Conservation (phyloP, 2,888 invertebrate genomes). For the Spodoptera exigua region DNA sequence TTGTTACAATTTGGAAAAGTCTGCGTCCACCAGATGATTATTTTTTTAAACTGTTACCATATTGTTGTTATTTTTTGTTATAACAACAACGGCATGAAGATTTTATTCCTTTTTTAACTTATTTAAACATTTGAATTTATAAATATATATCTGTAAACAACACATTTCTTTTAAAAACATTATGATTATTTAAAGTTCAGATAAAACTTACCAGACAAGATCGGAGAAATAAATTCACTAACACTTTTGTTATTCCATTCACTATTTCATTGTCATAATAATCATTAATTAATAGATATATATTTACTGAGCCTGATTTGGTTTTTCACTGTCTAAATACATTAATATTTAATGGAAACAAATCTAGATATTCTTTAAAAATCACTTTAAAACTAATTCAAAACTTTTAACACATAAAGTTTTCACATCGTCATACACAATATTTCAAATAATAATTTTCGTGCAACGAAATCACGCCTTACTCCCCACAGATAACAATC, state of each 20-base stretch:
- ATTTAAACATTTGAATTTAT: too few relatives aligned
- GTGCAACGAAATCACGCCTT: slow-evolving; percentile 24
- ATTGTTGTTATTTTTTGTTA: too few relatives aligned
- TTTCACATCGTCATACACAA: slow-evolving; percentile 28
- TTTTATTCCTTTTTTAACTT: too few relatives aligned
- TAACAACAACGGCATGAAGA: too few relatives aligned
- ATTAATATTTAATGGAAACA: too few relatives aligned
- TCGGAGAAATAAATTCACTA: slow-evolving; percentile 7
- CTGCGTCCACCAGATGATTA: background rate
- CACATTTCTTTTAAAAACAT: too few relatives aligned
- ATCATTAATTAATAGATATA: slow-evolving; percentile 9
- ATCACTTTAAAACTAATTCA: slow-evolving; percentile 40
- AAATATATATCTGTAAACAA: too few relatives aligned
- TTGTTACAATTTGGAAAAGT: too few relatives aligned
- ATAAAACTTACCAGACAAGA: too few relatives aligned
- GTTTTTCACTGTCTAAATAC: too few relatives aligned
- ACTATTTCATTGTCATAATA: background rate
- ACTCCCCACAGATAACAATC: slow-evolving; percentile 17
- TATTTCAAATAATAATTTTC: slow-evolving; percentile 4
- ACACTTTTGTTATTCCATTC: slow-evolving; percentile 21
- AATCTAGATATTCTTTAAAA: slow-evolving; percentile 11
- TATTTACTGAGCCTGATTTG: too few relatives aligned
- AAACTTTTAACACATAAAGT: slow-evolving; percentile 44
- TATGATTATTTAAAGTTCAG: too few relatives aligned
- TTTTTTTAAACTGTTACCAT: background rate